phyloP scores from a whole-genome alignment of 2,113 vertebrate species.

The Ptilorrhoa leucosticta region DNA sequence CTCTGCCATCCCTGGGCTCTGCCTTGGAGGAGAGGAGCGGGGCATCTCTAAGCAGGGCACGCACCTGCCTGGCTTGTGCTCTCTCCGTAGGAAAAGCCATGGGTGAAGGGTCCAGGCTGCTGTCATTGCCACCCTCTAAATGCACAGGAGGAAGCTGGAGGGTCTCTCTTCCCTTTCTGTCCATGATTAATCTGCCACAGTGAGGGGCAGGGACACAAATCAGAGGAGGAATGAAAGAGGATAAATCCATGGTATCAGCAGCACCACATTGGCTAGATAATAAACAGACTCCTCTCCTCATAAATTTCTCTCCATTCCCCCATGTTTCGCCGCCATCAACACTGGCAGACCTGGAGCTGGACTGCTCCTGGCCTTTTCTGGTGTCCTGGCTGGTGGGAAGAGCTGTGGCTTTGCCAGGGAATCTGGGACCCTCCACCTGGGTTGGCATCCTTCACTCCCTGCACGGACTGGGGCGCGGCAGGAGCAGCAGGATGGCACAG shows the following conservation, averaged over 20 bases:
- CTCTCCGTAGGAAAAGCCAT: fast-evolving
- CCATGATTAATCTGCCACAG: slow-evolving; percentile 59
- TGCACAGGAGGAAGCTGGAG: not conserved
- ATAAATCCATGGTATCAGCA: slow-evolving; percentile 74
- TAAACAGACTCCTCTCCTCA: slow-evolving; percentile 67
- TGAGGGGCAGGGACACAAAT: slow-evolving; percentile 70
- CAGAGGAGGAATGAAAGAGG: slow-evolving; percentile 68
- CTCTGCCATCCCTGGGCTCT: not conserved
- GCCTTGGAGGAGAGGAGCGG: not conserved
- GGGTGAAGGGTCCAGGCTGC: not conserved
- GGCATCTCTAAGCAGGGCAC: not conserved
- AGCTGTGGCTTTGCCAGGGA: not conserved
- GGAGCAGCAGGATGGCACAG: not conserved
- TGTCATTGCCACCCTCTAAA: not conserved
- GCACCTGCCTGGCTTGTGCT: not conserved
- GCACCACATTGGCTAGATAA: slow-evolving; percentile 72
- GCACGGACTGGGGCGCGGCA: not conserved
- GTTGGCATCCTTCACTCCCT: not conserved
- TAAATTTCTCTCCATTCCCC: slow-evolving; percentile 22
- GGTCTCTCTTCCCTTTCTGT: slow-evolving; percentile 4
- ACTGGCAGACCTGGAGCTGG: not conserved
- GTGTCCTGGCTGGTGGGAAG: not conserved
- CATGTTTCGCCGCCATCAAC: not conserved
- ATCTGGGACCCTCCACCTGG: not conserved
- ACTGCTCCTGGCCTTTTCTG: not conserved